A percentile compares a stretch with the other conserved stretches of the same genome.
Evolutionary conservation across 92 coral and sea anemone genomes (phyloP).

Genomic region (Parazoanthus swiftii): DNA sequence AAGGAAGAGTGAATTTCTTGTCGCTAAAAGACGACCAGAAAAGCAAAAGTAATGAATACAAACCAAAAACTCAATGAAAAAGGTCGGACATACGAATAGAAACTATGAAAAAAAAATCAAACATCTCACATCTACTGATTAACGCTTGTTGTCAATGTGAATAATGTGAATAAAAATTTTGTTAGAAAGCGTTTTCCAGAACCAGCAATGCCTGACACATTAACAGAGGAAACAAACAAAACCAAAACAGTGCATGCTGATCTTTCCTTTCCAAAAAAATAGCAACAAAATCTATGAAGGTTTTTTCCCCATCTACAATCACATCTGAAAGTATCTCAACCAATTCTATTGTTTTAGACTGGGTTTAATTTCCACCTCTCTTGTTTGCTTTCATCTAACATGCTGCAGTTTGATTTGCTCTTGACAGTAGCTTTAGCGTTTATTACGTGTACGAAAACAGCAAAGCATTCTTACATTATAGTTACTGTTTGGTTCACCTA

Average conservation of each 20-base stretch:
- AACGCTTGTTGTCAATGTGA: not conserved
- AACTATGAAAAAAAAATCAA: not conserved
- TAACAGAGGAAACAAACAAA: not conserved
- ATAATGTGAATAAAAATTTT: not conserved
- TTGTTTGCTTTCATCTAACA: not conserved
- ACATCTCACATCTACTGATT: not conserved
- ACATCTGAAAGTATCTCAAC: not conserved
- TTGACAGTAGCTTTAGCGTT: not conserved
- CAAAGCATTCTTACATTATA: not conserved
- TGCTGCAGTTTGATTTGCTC: too few relatives aligned
- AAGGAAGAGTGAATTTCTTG: conserved; percentile 48
- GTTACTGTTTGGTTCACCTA: not conserved
- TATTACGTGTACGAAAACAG: not conserved
- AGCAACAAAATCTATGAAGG: not conserved
- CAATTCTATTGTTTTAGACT: not conserved
- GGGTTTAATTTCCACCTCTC: not conserved
- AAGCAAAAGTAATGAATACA: conserved; percentile 27
- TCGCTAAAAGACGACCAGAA: conserved; percentile 46
- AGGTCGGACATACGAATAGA: not conserved
- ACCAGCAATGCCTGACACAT: not conserved
- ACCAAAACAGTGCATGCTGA: not conserved
- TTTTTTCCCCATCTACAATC: not conserved
- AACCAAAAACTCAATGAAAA: conserved; percentile 4
- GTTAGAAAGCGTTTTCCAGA: not conserved
- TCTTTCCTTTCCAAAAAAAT: not conserved